These are phyloP conservation scores for Pheosia tremula DNA, from an alignment of 2,888 invertebrate species.

Conservation along the genomic window DNA sequence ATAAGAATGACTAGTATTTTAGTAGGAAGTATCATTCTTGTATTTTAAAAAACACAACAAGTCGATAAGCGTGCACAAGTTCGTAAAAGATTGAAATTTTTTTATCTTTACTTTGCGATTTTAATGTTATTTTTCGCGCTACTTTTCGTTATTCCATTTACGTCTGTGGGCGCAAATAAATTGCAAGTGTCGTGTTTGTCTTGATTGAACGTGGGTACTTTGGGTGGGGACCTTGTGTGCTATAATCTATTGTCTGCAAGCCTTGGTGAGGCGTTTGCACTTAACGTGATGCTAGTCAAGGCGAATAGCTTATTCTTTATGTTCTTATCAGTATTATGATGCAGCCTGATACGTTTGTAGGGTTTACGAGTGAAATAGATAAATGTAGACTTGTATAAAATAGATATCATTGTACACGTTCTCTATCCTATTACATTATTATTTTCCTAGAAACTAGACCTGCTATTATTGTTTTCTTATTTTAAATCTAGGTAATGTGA, in stretches of 20 bases:
- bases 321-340: slow-evolving; percentile 19
- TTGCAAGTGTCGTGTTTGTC: slow-evolving; percentile 56
- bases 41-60: too few relatives aligned
- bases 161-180: slow-evolving; percentile 64
- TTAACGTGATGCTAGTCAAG: slow-evolving; percentile 39
- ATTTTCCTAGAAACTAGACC: too few relatives aligned
- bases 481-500: too few relatives aligned
- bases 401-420: too few relatives aligned
- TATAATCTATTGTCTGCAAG: slow-evolving; percentile 66
- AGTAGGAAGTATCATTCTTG: too few relatives aligned
- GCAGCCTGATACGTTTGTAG: slow-evolving; percentile 2
- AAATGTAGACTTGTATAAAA: not conserved
- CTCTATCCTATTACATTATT: too few relatives aligned
- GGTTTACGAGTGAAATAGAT: not conserved
- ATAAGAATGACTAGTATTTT: too few relatives aligned
- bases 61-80: too few relatives aligned
- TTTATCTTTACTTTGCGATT: too few relatives aligned
- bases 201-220: slow-evolving; percentile 71
- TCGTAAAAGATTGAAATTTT: too few relatives aligned
- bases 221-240: slow-evolving; percentile 66
- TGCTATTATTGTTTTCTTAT: too few relatives aligned
- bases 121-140: slow-evolving; percentile 19
- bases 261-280: slow-evolving; percentile 52
- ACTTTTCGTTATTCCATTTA: slow-evolving; percentile 34
- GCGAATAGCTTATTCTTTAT: slow-evolving; percentile 37